phyloP scores from a whole-genome alignment of 2,888 invertebrate genomes.

The Acanthococcus lagerstroemiae region DNA sequence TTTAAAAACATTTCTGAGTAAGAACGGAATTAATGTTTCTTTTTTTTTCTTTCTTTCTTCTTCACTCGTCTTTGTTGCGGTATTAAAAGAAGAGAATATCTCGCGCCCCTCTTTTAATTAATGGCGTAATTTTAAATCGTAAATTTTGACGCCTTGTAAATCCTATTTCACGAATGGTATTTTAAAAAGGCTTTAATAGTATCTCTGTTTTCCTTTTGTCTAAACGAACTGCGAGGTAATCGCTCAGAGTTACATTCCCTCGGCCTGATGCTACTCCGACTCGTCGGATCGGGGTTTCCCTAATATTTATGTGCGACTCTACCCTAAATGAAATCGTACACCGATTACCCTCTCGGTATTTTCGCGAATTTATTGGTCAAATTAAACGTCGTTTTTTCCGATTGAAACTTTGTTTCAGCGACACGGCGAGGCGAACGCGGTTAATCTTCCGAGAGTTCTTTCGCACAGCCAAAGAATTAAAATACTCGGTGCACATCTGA shows the following conservation, averaged over 20 bases:
- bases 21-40: not conserved
- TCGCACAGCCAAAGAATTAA: no score
- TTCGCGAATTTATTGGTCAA: not conserved
- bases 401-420: no score
- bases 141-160: slow-evolving; percentile 29
- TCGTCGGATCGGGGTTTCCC: not conserved
- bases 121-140: slow-evolving; percentile 28
- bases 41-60: not conserved
- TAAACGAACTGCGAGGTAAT: slow-evolving; percentile 6
- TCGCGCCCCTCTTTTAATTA: slow-evolving; percentile 6
- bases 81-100: not conserved
- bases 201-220: slow-evolving; percentile 22
- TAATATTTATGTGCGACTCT: not conserved
- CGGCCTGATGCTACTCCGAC: not conserved
- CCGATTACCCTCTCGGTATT: not conserved
- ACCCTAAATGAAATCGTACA: not conserved
- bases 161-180: slow-evolving; percentile 25
- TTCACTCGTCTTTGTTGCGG: not conserved
- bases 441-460: no score
- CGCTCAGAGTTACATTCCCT: not conserved
- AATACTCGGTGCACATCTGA: no score
- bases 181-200: slow-evolving; percentile 29
- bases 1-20: not conserved
- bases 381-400: not conserved
- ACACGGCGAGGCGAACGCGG: no score